A percentile compares a stretch with the other conserved stretches of the same genome.
Conservation (phyloP, 2,888 invertebrate genomes). For the Empis livida region DNA sequence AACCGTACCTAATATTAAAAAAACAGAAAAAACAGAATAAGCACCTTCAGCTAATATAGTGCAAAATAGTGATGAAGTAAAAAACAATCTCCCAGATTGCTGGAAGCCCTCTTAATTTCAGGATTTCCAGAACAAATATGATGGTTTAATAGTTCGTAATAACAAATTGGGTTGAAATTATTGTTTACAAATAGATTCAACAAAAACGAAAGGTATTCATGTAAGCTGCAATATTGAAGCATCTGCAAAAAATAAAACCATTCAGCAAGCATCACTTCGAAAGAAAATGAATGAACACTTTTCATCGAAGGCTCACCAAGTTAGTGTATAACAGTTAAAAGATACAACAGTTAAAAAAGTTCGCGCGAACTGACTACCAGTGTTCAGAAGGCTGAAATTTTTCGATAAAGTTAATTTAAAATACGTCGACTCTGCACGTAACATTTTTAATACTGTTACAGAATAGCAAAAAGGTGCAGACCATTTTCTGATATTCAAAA, state of each 20-base stretch:
- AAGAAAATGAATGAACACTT: conserved; percentile 1
- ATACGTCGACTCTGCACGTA: background rate
- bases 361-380: too few species aligned
- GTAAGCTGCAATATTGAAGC: background rate
- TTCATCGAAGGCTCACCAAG: background rate
- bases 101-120: background rate
- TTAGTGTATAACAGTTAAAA: background rate
- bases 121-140: background rate
- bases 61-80: background rate
- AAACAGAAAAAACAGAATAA: too few species aligned
- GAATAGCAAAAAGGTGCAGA: background rate
- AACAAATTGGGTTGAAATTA: background rate
- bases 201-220: background rate
- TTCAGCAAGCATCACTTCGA: background rate
- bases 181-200: background rate
- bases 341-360: too few species aligned
- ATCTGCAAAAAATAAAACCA: background rate
- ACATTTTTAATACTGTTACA: conserved; percentile 1
- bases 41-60: too few species aligned
- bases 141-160: background rate
- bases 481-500: background rate
- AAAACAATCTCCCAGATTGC: background rate
- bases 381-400: background rate
- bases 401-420: background rate
- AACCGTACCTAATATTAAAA: too few species aligned